These are phyloP conservation scores for Argyrosomus regius DNA, from an alignment of 2,797 vertebrate species.

Conservation along the genomic window DNA sequence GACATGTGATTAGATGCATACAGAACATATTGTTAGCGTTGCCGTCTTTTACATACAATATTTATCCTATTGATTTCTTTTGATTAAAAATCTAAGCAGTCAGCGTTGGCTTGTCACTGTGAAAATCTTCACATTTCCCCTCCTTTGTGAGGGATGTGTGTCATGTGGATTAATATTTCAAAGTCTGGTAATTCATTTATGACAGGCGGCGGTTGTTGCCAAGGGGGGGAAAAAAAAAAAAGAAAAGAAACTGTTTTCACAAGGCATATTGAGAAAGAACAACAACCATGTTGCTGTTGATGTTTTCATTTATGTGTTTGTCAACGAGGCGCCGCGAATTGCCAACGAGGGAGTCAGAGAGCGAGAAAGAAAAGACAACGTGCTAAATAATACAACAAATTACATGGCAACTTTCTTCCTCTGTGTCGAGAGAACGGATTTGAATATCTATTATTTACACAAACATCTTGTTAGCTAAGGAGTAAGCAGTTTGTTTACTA, in stretches of 20 bases:
- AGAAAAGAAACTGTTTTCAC: slow-evolving; percentile 57
- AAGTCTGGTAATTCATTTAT: slow-evolving; percentile 76
- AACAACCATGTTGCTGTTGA: slow-evolving; percentile 56
- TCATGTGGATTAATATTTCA: slow-evolving; percentile 80
- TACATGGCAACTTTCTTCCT: slow-evolving; percentile 63
- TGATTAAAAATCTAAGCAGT: slow-evolving; percentile 75
- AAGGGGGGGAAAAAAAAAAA: not conserved
- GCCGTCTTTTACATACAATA: slow-evolving; percentile 76
- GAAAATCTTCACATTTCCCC: slow-evolving; percentile 52
- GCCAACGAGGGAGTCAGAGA: slow-evolving; percentile 53
- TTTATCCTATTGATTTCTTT: slow-evolving; percentile 82
- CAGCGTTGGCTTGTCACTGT: slow-evolving; percentile 47
- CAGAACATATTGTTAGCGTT: slow-evolving; percentile 53
- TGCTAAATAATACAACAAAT: slow-evolving; percentile 85
- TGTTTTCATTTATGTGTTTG: slow-evolving; percentile 79
- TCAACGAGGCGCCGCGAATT: slow-evolving; percentile 34
- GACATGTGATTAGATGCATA: slow-evolving; percentile 60
- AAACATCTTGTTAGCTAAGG: slow-evolving; percentile 84
- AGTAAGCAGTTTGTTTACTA: slow-evolving; percentile 89
- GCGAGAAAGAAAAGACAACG: slow-evolving; percentile 35
- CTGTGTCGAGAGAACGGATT: slow-evolving; percentile 72
- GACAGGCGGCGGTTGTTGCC: slow-evolving; percentile 57
- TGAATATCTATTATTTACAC: slow-evolving; percentile 88
- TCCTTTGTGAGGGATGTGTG: slow-evolving; percentile 65
- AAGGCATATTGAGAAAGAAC: slow-evolving; percentile 38